phyloP scores from a whole-genome alignment of 2,797 vertebrate species.

The Sebastes cheni region DNA sequence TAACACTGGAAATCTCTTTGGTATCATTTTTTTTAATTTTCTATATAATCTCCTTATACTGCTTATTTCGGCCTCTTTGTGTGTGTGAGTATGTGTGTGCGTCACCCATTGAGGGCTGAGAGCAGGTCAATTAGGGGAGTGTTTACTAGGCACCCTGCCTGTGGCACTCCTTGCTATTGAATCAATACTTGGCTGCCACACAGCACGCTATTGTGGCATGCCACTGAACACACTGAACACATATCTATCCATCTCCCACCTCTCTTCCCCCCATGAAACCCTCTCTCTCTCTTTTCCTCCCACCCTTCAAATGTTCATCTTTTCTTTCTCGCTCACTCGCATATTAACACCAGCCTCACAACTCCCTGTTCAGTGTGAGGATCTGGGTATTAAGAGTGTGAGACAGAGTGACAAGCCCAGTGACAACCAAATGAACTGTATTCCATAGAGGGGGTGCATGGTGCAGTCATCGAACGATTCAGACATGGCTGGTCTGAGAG shows the following conservation, averaged over 20 bases:
- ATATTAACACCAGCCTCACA: constrained; percentile 16
- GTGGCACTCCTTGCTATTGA: constrained; percentile 55
- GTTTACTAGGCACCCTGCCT: constrained; percentile 65
- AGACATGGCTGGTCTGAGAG: constrained; percentile 8
- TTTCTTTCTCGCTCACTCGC: constrained; percentile 2
- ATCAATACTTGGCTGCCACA: constrained; percentile 66
- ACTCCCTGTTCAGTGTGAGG: constrained; percentile 2
- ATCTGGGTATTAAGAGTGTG: constrained; percentile 28
- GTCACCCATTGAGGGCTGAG: constrained; percentile 29
- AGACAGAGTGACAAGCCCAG: constrained; percentile 35
- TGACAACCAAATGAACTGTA: constrained; percentile 53
- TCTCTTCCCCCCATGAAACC: neutral
- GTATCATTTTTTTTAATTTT: neutral
- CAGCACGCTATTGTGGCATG: constrained; percentile 47
- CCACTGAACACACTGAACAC: constrained; percentile 39
- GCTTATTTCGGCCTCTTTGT: neutral
- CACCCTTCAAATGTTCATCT: neutral
- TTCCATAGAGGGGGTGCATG: constrained; percentile 12
- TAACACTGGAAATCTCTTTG: neutral
- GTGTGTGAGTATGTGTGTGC: constrained; percentile 12
- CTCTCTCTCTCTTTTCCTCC: neutral
- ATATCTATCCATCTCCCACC: constrained; percentile 19
- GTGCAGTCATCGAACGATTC: constrained; percentile 14
- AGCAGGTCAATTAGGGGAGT: constrained; percentile 67
- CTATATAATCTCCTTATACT: neutral